Evolutionary conservation across 1,140 invertebrate genomes (phyloP), one percentile per base, ranked within the genome.

Genomic region (Dendrolimus kikuchii): DNA sequence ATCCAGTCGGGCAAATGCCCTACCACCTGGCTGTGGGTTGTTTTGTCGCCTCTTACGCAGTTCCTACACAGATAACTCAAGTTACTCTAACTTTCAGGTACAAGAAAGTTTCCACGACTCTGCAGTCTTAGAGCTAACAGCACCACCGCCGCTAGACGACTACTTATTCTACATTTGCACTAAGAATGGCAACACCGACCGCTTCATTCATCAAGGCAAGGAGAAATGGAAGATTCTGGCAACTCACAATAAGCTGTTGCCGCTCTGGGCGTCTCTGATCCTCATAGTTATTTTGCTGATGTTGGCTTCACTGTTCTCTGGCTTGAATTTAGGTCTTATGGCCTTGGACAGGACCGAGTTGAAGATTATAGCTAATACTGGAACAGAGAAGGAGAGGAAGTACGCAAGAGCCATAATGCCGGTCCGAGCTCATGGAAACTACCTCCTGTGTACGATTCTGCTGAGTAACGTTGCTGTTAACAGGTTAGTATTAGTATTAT

Each of bases 401-500:
- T 95, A 95, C 78, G 94, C 97, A 1, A 91, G 92, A 68, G 92
- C 92, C 37, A 98, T 99, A 63, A 91, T 95, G 77, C 97, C 97
- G 0, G 93, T 99, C 4, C 87, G 97, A 55, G 91, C 94, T 65
- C 93, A 96, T 70, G 98, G 98, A 46, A 99, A 99, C 88, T 99
- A 96, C 82, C 89, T 99, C 8, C 89, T 99, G 6, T 99, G 98
- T 87, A 94, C 92, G 58, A 95, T 99, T 70, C 87, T 99, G 55
- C 90, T 99, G 49, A 98, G 96, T 59, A 99, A 99, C 87, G 98
- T 99, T n/a, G 91, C 99, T 60, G 98, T 99, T 8, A 99, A 99
- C 89, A 98, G 23, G 23, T 23, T 23, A 23, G 23, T 23, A 23
- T 23, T 23, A 23, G 23, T 23, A 23, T 23, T 23, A 23, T 23